Percentiles rank a stretch among this genome's conserved stretches.
phyloP scores from a whole-genome alignment of 2,797 vertebrate genomes.

The Anguilla anguilla region DNA sequence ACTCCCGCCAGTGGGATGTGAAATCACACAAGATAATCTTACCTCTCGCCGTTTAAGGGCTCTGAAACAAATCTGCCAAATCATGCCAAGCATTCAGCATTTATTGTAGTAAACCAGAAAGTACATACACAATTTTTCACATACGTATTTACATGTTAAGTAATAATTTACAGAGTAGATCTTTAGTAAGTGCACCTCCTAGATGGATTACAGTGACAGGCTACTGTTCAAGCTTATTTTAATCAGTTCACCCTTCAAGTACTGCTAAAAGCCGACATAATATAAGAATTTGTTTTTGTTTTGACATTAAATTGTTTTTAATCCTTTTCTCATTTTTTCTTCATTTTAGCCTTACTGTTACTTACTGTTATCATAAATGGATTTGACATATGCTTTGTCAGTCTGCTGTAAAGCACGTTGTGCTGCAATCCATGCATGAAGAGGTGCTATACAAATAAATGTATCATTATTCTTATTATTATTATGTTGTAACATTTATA shows the following conservation, averaged over 20 bases:
- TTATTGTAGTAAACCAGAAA: neutral
- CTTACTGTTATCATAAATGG: too few species aligned
- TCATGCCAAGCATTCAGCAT: neutral
- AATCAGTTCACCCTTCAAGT: neutral
- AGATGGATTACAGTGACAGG: neutral
- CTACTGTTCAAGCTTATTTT: neutral
- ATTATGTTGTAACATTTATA: too few species aligned
- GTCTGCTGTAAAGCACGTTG: too few species aligned
- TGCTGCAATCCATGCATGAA: too few species aligned
- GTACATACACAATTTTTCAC: neutral
- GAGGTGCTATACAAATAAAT: too few species aligned
- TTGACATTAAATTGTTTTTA: too few species aligned
- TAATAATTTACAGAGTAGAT: neutral
- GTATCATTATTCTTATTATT: too few species aligned
- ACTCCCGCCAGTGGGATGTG: too few species aligned
- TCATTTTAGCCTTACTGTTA: too few species aligned
- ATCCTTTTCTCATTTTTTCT: too few species aligned
- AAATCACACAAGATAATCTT: neutral
- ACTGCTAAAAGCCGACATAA: neutral
- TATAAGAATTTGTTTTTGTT: too few species aligned
- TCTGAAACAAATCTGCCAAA: neutral
- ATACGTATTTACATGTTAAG: neutral
- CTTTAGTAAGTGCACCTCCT: neutral
- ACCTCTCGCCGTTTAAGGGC: neutral
- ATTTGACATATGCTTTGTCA: too few species aligned